Base-by-base conservation (phyloP, 2,888 invertebrate genomes). In the Perithous albicinctus region DNA sequence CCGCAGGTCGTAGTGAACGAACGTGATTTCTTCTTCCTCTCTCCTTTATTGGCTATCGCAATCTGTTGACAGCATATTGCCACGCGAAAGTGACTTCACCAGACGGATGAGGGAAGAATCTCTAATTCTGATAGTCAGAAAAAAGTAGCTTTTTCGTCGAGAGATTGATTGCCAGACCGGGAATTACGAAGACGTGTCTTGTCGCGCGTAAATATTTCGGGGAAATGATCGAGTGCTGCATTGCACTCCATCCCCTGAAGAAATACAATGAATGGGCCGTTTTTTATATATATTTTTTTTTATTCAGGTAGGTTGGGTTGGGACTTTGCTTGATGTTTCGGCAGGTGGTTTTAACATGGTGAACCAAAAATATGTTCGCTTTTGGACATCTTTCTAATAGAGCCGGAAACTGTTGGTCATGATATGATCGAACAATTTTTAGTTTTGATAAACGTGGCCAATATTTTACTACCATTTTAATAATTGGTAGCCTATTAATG, bases 91-190 rank as follows among this genome's bases (percentile, higher is more conserved):
- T 38, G 35, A 59, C 18, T 29, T 48, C 7, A 8, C 7, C 35
- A 26, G 18, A 41, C 32, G 35, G 15, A 73, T 43, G 67, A 64
- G 70, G 18, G 26, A 43, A 32, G 41, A 67, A 63, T 70, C 59
- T 48, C 48, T 41, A 61, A 67, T 59, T 61, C 29, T 35, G 7
- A 10, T 3, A 23, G 10, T 8, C 43, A 29, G 54, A 56, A 67
- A n/a, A 72, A 38, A 54, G 61, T 73, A 79, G 41, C 69, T 69
- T 75, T 69, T 54, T 43, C 69, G 54, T 54, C n/a, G 63, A 23
- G 67, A 79, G 79, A 79, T 75, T 69, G 67, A 79, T 79, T 46
- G 69, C 35, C 35, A 10, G 54, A 46, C 38, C 63, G 1, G 38
- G 32, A 12, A 56, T 69, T 54, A 67, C 51, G 54, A 72, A 32